Evolutionary conservation across 2,113 vertebrate species (phyloP).

Genomic region (Nothoprocta perdicaria): DNA sequence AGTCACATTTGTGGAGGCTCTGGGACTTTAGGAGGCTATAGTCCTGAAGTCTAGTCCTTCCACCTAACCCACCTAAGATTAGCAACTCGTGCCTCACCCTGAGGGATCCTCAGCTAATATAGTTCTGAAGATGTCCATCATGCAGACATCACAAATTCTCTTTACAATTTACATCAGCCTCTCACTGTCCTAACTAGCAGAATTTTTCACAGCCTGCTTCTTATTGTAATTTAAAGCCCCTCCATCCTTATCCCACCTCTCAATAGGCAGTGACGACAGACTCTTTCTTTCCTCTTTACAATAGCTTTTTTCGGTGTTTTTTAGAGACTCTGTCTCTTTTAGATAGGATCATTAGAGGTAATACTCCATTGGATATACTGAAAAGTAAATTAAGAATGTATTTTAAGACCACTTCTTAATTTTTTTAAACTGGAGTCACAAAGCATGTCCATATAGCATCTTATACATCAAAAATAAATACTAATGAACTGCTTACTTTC

Average conservation of each 20-base stretch:
- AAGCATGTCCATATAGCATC: background rate
- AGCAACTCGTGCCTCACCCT: background rate
- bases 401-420: background rate
- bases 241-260: background rate
- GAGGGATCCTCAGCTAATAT: background rate
- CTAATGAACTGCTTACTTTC: background rate
- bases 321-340: background rate
- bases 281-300: background rate
- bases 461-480: background rate
- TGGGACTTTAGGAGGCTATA: background rate
- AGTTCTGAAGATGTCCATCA: background rate
- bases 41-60: background rate
- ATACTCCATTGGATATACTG: background rate
- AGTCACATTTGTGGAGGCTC: background rate
- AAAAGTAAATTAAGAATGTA: background rate
- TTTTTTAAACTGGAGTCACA: background rate
- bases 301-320: background rate
- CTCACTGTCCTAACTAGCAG: background rate
- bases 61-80: background rate
- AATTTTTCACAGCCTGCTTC: background rate
- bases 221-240: background rate
- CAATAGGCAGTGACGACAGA: background rate
- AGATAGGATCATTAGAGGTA: rapidly evolving
- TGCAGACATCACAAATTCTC: background rate
- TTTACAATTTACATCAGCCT: background rate